Percentiles rank a stretch among this genome's conserved stretches.
Conservation (phyloP, 2,888 invertebrate species). For the Choreutis nemorana region DNA sequence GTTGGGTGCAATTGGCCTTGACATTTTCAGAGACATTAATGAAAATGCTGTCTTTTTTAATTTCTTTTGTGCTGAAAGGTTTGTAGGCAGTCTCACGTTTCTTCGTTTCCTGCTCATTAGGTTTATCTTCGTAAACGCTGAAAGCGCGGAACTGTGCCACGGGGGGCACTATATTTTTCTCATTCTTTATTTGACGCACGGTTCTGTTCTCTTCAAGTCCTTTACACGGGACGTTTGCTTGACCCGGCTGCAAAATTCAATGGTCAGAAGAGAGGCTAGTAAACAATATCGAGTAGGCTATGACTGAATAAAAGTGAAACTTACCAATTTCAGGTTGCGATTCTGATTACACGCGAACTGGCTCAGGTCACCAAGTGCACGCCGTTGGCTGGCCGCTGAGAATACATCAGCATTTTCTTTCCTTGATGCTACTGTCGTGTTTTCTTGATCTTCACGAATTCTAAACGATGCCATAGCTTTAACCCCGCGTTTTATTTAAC, state of each 20-base stretch:
- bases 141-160: slow-evolving; percentile 80
- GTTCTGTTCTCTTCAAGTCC: slow-evolving; percentile 56
- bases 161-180: slow-evolving; percentile 63
- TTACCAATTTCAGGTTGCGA: slow-evolving; percentile 62
- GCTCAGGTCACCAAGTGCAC: slow-evolving; percentile 71
- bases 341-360: slow-evolving; percentile 64
- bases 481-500: too few relatives aligned
- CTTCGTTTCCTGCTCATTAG: slow-evolving; percentile 47
- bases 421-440: slow-evolving; percentile 61
- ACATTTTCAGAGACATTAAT: slow-evolving; percentile 39
- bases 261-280: slow-evolving; percentile 7
- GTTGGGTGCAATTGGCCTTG: slow-evolving; percentile 34
- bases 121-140: slow-evolving; percentile 76
- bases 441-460: slow-evolving; percentile 82
- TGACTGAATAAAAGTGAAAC: slow-evolving; percentile 23
- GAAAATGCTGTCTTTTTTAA: slow-evolving; percentile 40
- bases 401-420: slow-evolving; percentile 61
- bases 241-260: slow-evolving; percentile 31
- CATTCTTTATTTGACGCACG: slow-evolving; percentile 53
- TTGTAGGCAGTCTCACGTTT: slow-evolving; percentile 50
- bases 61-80: slow-evolving; percentile 49
- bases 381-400: slow-evolving; percentile 61
- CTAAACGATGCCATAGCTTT: slow-evolving; percentile 79
- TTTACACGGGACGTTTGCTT: slow-evolving; percentile 54
- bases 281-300: slow-evolving; percentile 5